phyloP scores from a whole-genome alignment of 2,797 vertebrate species.

The Cichlasoma orientale region DNA sequence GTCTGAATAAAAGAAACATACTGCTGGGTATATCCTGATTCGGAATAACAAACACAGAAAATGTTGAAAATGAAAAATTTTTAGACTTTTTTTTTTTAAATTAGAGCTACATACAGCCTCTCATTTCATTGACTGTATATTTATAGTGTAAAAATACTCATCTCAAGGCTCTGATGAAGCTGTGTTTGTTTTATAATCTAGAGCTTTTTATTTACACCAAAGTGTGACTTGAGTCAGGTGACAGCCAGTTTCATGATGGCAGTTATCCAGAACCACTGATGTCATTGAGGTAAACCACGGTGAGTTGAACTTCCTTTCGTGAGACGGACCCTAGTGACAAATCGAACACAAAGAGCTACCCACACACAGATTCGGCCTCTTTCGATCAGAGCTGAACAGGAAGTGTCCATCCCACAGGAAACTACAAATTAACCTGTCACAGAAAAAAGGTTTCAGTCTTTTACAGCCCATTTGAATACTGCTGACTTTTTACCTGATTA shows the following conservation, averaged over 20 bases:
- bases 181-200: not conserved
- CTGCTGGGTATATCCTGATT: not conserved
- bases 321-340: not conserved
- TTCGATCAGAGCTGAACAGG: not conserved
- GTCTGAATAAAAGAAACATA: not conserved
- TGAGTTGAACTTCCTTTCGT: not conserved
- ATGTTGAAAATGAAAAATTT: not conserved
- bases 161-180: not conserved
- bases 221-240: not conserved
- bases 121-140: not conserved
- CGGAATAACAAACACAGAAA: not conserved
- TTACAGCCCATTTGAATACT: too few relatives aligned
- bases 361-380: not conserved
- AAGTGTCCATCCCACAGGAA: not conserved
- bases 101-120: not conserved
- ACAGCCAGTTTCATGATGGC: not conserved
- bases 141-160: not conserved
- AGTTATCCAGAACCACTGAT: not conserved
- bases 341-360: not conserved
- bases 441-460: not conserved
- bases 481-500: not conserved
- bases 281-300: not conserved
- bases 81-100: not conserved
- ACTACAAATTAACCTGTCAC: not conserved
- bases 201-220: too few relatives aligned